Percentiles rank a stretch among this genome's conserved stretches.
Conservation (phyloP, 2,797 vertebrate species). For the Numenius phaeopus region DNA sequence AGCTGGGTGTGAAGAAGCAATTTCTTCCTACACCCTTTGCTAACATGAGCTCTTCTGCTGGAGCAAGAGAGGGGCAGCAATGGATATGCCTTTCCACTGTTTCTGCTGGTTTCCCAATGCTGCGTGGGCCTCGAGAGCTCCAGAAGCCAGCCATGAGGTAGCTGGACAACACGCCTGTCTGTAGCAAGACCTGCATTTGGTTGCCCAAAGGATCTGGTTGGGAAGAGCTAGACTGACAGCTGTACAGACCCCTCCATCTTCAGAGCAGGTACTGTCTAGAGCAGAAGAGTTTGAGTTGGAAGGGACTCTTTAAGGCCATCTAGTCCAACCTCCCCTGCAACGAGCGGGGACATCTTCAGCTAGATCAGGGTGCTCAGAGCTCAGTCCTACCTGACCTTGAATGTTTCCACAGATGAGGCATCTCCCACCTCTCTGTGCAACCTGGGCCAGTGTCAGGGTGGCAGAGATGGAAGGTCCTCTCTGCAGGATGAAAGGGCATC, state of each 20-base stretch:
- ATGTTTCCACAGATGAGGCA: background rate
- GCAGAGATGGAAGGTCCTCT: background rate
- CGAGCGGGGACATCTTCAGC: background rate
- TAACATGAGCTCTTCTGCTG: background rate
- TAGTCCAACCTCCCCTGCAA: background rate
- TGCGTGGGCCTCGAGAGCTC: rapidly evolving
- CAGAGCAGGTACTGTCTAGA: background rate
- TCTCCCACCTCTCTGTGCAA: background rate
- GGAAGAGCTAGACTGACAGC: background rate
- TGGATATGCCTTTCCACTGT: rapidly evolving
- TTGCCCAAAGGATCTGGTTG: background rate
- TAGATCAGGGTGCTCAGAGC: background rate
- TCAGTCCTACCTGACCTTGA: background rate
- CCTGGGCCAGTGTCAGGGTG: too few species aligned
- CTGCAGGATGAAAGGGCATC: background rate
- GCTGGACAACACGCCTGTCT: background rate
- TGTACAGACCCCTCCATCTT: background rate
- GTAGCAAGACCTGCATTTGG: background rate
- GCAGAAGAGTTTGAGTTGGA: background rate
- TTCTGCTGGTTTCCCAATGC: background rate
- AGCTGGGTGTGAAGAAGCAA: background rate
- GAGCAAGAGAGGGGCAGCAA: background rate
- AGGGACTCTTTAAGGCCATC: background rate
- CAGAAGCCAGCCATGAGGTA: background rate
- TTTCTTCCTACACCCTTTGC: background rate